Conservation (phyloP, 2,797 vertebrate genomes). For the Xerus rutilus region DNA sequence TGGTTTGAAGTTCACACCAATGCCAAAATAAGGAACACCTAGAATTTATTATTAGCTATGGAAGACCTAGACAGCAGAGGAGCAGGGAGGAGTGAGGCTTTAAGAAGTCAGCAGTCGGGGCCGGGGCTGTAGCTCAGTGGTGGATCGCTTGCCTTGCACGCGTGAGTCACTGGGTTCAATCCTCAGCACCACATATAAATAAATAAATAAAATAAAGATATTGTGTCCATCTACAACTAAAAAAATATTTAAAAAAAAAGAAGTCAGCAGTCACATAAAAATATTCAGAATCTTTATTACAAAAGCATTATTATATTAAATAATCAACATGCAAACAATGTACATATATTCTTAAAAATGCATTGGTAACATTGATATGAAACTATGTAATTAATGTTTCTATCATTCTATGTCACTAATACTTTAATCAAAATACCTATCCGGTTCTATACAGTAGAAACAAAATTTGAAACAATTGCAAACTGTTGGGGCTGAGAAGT, state of each 20-base stretch:
- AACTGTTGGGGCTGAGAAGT: accelerated
- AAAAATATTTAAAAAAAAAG: too few species aligned
- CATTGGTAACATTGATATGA: background rate
- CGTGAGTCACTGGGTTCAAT: too few species aligned
- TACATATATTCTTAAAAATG: background rate
- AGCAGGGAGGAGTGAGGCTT: background rate
- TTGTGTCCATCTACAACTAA: too few species aligned
- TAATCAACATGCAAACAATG: background rate
- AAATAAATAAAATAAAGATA: too few species aligned
- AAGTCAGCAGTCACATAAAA: background rate
- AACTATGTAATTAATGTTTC: background rate
- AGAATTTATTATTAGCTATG: background rate
- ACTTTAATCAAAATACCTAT: background rate
- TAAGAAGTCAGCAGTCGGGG: background rate
- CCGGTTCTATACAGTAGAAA: background rate
- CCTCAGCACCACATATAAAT: too few species aligned
- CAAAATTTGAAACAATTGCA: background rate
- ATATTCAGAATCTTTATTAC: background rate
- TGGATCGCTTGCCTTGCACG: too few species aligned
- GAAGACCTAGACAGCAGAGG: background rate
- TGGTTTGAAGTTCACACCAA: background rate
- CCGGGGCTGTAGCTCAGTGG: too few species aligned
- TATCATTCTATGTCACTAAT: background rate
- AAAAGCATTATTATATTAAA: background rate
- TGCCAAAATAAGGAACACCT: background rate